phyloP scores from a whole-genome alignment of 2,797 vertebrate species.

The Rhinoraja longicauda region DNA sequence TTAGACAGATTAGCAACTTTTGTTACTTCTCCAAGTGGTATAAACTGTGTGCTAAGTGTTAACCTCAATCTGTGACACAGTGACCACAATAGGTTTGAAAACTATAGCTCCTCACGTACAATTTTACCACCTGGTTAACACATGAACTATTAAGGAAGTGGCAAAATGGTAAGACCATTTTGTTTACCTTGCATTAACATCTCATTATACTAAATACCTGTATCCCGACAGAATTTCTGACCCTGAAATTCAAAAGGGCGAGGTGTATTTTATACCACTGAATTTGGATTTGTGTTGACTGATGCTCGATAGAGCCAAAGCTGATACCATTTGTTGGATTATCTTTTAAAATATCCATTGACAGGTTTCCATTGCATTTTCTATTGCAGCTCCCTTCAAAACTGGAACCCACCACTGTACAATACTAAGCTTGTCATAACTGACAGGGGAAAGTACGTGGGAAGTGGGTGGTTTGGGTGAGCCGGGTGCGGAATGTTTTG shows the following conservation, averaged over 20 bases:
- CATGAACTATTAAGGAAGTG: not conserved
- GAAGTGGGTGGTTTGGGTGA: too few species aligned
- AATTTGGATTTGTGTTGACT: not conserved
- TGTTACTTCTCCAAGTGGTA: not conserved
- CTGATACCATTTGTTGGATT: not conserved
- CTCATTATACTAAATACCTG: not conserved
- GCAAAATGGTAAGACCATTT: not conserved
- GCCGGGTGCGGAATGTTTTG: too few species aligned
- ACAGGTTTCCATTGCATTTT: not conserved
- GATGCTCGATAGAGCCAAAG: not conserved
- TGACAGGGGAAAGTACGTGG: too few species aligned
- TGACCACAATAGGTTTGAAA: not conserved
- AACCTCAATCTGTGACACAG: slow-evolving; percentile 8
- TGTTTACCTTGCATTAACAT: not conserved
- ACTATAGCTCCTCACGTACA: not conserved
- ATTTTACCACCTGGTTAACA: not conserved
- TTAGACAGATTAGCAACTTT: not conserved
- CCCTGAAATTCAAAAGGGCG: not conserved
- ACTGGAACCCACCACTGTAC: not conserved
- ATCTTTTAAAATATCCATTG: not conserved
- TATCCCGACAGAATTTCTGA: not conserved
- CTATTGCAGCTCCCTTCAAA: not conserved
- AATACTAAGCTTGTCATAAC: not conserved
- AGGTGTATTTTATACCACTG: not conserved
- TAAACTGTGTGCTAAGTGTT: slow-evolving; percentile 23